These are phyloP conservation scores for Coecobrya sp. DNA, from an alignment of 2,888 invertebrate genomes.

Conservation along the genomic window DNA sequence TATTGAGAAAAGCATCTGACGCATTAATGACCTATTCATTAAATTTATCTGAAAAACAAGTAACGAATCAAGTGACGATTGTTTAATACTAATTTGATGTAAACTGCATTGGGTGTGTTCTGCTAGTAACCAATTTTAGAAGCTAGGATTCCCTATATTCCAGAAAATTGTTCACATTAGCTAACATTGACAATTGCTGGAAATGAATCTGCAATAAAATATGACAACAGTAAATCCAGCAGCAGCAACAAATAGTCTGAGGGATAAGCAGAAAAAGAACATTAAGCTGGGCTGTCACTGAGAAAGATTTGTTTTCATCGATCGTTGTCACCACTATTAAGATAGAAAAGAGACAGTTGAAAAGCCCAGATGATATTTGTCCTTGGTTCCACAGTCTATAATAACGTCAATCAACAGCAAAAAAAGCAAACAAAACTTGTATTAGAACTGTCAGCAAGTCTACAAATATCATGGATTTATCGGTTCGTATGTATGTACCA, in stretches of 20 bases:
- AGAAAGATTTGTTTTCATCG: constrained; percentile 73
- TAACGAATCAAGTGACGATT: too few relatives aligned
- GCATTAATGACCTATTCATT: too few relatives aligned
- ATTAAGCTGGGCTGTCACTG: constrained; percentile 68
- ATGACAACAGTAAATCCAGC: constrained; percentile 83
- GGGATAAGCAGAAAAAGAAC: constrained; percentile 69
- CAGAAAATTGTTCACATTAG: constrained; percentile 82
- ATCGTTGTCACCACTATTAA: constrained; percentile 67
- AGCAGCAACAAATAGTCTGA: constrained; percentile 79
- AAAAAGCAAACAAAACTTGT: constrained; percentile 58
- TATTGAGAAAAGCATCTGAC: too few relatives aligned
- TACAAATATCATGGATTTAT: constrained; percentile 31
- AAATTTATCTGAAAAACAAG: too few relatives aligned
- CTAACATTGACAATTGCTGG: constrained; percentile 79
- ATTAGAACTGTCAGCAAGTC: constrained; percentile 50
- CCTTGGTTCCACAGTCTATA: constrained; percentile 77
- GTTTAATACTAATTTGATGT: too few relatives aligned
- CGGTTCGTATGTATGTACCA: background rate
- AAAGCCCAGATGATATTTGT: constrained; percentile 81
- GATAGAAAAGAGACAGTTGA: constrained; percentile 64
- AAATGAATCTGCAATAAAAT: constrained; percentile 83
- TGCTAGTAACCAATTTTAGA: constrained; percentile 83
- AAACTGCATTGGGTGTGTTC: too few relatives aligned
- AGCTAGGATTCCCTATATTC: constrained; percentile 83
- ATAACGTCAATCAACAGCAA: constrained; percentile 66